Conservation (phyloP, 2,888 invertebrate genomes). For the Alloplasta piceator region DNA sequence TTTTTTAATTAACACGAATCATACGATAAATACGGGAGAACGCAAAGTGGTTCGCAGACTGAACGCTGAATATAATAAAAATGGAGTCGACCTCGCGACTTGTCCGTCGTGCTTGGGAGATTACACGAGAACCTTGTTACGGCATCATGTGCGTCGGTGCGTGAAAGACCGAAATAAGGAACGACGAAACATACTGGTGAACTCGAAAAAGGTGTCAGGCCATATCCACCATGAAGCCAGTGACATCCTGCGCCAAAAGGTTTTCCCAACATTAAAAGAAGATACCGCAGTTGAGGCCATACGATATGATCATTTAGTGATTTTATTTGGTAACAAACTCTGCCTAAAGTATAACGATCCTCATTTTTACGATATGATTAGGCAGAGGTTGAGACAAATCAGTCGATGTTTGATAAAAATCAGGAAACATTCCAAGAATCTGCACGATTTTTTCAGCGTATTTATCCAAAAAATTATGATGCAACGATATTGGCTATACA, state of each 20-base stretch:
- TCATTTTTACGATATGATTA: constrained; percentile 57
- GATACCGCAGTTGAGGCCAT: constrained; percentile 39
- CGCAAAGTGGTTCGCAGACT: constrained; percentile 45
- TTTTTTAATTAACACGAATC: constrained; percentile 37
- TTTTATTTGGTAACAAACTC: constrained; percentile 57
- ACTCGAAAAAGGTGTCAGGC: constrained; percentile 23
- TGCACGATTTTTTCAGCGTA: constrained; percentile 48
- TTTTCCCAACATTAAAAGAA: constrained; percentile 54
- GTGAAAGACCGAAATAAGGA: background rate
- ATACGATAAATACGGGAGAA: constrained; percentile 27
- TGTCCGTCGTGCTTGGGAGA: constrained; percentile 37
- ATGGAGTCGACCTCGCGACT: constrained; percentile 44
- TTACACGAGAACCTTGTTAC: constrained; percentile 37
- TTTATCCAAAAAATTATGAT: constrained; percentile 58
- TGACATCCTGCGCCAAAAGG: constrained; percentile 26
- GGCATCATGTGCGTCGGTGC: constrained; percentile 40
- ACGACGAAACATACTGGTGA: constrained; percentile 1
- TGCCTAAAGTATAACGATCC: constrained; percentile 57
- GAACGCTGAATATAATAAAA: constrained; percentile 23
- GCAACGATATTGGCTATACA: constrained; percentile 48
- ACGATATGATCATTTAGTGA: constrained; percentile 54
- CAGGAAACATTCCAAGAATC: background rate
- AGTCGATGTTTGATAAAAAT: constrained; percentile 55
- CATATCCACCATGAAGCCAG: constrained; percentile 44
- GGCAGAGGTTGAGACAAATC: constrained; percentile 53